These are phyloP conservation scores for Apis laboriosa DNA, from an alignment of 1,140 invertebrate species.

Conservation along the genomic window DNA sequence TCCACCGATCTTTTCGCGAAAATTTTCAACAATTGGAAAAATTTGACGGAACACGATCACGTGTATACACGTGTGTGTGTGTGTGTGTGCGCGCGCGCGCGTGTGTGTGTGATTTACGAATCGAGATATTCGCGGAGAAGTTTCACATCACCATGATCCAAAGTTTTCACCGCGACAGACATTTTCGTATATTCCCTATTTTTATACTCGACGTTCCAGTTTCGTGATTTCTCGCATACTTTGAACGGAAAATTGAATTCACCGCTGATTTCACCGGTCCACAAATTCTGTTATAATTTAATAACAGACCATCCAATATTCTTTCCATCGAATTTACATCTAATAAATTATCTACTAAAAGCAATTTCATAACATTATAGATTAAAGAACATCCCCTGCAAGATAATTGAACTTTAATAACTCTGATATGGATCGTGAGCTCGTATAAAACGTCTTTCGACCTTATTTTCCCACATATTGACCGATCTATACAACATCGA, in stretches of 20 bases:
- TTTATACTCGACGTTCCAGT: conserved; percentile 7
- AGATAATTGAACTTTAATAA: background rate
- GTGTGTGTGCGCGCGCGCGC: too few relatives aligned
- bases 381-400: background rate
- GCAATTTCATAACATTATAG: background rate
- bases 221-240: background rate
- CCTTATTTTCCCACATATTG: background rate
- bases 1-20: background rate
- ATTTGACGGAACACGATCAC: conserved; percentile 2
- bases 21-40: background rate
- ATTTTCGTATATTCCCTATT: background rate
- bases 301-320: too few relatives aligned
- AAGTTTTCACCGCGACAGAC: background rate
- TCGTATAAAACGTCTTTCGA: background rate
- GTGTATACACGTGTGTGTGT: background rate
- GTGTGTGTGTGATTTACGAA: conserved; percentile 28
- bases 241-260: background rate
- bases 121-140: conserved; percentile 35
- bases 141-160: conserved; percentile 9
- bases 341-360: too few relatives aligned
- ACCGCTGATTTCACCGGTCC: too few relatives aligned
- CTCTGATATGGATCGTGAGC: too few relatives aligned
- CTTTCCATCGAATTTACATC: too few relatives aligned
- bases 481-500: background rate
- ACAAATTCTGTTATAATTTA: too few relatives aligned